Evolutionary conservation across 2,888 invertebrate species (phyloP), one percentile per base, ranked within the genome.

Genomic region (Pandemis heparana): DNA sequence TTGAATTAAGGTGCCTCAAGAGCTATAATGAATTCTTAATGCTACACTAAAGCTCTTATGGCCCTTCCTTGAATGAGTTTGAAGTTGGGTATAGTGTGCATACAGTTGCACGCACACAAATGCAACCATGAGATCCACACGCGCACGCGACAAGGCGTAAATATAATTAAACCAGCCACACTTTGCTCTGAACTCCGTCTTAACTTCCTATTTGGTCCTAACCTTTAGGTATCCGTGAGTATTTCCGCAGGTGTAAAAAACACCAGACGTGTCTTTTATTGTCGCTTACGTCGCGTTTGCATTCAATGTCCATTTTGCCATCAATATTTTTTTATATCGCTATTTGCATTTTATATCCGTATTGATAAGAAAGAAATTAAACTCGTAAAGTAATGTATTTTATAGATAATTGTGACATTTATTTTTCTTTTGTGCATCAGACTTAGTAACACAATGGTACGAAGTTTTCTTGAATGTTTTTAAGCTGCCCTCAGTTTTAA

Each of bases 341-440:
- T 23, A 12, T 56, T 23, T 23, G 6, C 6, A 38, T n/a, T 16
- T 70, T 23, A 53, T 48, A 71, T 71, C 59, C 70, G 70, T 16
- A 71, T 65, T 59, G 38, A 70, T 59, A 70, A 64, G 14, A 56
- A 23, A 23, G 32, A 46, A 61, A 38, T 32, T 62, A 62, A 32
- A 23, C 56, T 56, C 56, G 5, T 43, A 5, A 43, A 43, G 3
- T 10, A 43, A 12, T 43, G 14, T 48, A 14, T 48, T 48, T 14
- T n/a, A 48, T 39, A 41, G 41, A 16, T 62, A 16, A 62, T 41
- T 41, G 61, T 16, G 48, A 16, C 4, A 16, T 62, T 62, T 41
- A 41, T 62, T 62, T 62, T 62, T 16, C 16, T 39, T 62, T 62
- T 16, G 9, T 10, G 10, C 5, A 48, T 5, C 48, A 5, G 5